Evolutionary conservation across 2,113 vertebrate species (phyloP).

Genomic region (Perccottus glenii): DNA sequence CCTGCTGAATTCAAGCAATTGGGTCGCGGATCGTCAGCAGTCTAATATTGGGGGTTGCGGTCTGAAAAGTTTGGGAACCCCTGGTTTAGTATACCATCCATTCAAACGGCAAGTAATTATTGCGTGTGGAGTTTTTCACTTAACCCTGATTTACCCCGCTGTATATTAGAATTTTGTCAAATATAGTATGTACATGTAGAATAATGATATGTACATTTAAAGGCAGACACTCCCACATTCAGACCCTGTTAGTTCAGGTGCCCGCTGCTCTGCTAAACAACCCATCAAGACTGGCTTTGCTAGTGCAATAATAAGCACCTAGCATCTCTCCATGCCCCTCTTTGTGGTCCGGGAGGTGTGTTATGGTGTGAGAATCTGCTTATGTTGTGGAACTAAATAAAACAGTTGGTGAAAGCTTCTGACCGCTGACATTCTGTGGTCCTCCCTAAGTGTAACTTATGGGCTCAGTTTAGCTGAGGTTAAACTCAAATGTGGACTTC

Average conservation of each 20-base stretch:
- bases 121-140: too few relatives aligned
- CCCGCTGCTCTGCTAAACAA: too few relatives aligned
- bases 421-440: constrained; percentile 1
- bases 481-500: constrained; percentile 1
- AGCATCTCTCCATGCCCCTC: neutral
- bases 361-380: neutral
- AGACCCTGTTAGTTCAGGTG: constrained; percentile 9
- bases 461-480: constrained; percentile 15
- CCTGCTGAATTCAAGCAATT: too few relatives aligned
- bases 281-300: neutral
- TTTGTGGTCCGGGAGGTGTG: constrained; percentile 4
- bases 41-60: too few relatives aligned
- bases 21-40: too few relatives aligned
- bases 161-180: neutral
- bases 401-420: neutral
- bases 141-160: too few relatives aligned
- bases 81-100: too few relatives aligned
- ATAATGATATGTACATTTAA: neutral
- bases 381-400: constrained; percentile 9
- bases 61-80: too few relatives aligned
- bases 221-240: neutral
- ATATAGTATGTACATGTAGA: neutral
- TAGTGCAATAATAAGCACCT: neutral
- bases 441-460: neutral
- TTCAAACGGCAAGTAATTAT: too few relatives aligned